phyloP scores from a whole-genome alignment of 2,888 invertebrate species.

The Phalangium opilio region DNA sequence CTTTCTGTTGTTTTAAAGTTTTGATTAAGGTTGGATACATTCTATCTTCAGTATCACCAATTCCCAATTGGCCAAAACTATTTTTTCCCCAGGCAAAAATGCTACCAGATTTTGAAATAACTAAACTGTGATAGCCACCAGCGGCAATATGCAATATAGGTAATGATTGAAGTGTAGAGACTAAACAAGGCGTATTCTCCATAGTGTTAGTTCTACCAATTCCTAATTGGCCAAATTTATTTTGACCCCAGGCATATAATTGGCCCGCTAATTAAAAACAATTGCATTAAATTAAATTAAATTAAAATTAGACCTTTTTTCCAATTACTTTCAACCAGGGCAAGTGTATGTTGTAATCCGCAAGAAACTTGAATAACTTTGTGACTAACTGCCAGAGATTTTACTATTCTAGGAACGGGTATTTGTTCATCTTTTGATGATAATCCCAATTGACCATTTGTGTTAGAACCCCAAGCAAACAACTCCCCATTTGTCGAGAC shows the following conservation, averaged over 20 bases:
- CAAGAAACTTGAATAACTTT: constrained; percentile 71
- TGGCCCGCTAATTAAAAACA: constrained; percentile 72
- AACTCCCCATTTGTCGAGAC: constrained; percentile 78
- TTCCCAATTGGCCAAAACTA: constrained; percentile 59
- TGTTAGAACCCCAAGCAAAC: constrained; percentile 60
- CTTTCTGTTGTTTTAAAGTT: constrained; percentile 56
- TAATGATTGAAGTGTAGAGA: constrained; percentile 52
- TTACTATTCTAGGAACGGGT: not conserved
- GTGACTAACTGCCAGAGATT: constrained; percentile 34
- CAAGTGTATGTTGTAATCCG: constrained; percentile 67
- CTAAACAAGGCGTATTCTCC: constrained; percentile 42
- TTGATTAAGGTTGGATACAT: constrained; percentile 57
- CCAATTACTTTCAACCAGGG: constrained; percentile 58
- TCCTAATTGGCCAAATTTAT: constrained; percentile 66
- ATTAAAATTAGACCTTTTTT: constrained; percentile 5
- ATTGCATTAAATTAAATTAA: too few species aligned
- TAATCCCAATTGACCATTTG: constrained; percentile 30
- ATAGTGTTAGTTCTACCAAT: constrained; percentile 41
- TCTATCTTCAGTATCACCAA: constrained; percentile 52
- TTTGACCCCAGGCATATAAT: constrained; percentile 72
- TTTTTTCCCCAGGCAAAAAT: constrained; percentile 83
- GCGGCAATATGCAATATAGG: constrained; percentile 64
- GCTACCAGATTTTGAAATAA: constrained; percentile 61
- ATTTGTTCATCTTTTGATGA: constrained; percentile 1
- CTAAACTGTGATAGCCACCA: constrained; percentile 66